Base-by-base conservation (phyloP, 1,140 invertebrate genomes). In the Drosophila erecta region DNA sequence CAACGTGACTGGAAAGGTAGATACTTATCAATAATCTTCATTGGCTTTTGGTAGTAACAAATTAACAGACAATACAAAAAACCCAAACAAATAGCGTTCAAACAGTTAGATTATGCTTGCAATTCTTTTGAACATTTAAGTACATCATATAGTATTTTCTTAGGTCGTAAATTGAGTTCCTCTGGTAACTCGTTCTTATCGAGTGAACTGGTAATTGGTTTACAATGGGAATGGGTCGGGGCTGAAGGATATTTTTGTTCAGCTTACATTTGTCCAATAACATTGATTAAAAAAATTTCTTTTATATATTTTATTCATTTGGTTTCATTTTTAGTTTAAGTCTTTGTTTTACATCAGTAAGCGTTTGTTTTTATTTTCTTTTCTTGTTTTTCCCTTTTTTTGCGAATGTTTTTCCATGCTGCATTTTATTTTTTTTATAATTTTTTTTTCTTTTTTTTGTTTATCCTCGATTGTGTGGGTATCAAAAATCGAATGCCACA, bases 311-410 rank as follows among this genome's bases (percentile, higher is more conserved):
- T 38, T 69, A 51, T 72, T 44, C 51, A 44, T 41, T 11, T 40
- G 40, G 43, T 38, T 37, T 44, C 22, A 24, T 37, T 15, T 24
- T 59, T 46, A 2, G 62, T 70, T 55, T 79, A 89, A 87, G 84
- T 87, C 84, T 87, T 87, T 87, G 84, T 87, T 87, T 87, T 87
- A 79, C 84, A 83, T 87, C 76, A 89, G 84, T 87, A 87, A 87
- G 84, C 84, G 76, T 74, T 83, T 89, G 60, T 62, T 80, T 85
- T 70, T 58, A 57, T 57, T 74, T 61, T 27, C 46, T 60, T 55
- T 59, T 38, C n/a, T 24, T 12, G 56, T 46, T 59, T 64, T 43
- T 20, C 8, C 24, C 24, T 57, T 46, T 47, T 40, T 73, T n/a
- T 47, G 35, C 51, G n/a, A 49, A 20, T 53, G 47, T 30, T 59